phyloP scores from a whole-genome alignment of 2,113 vertebrate species.

The Aramus guarauna region DNA sequence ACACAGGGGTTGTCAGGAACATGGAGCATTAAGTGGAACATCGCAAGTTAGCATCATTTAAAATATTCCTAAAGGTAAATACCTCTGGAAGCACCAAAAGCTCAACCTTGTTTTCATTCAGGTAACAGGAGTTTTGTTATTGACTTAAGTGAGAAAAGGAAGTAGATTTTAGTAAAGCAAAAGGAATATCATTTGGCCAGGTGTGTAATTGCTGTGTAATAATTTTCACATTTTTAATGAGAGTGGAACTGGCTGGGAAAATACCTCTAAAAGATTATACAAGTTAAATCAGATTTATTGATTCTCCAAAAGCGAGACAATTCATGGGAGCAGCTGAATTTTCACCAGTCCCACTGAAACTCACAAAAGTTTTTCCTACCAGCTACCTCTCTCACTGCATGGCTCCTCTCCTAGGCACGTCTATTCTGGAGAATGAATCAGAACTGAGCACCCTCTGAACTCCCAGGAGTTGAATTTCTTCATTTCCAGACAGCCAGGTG shows the following conservation, averaged over 20 bases:
- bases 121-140: not conserved
- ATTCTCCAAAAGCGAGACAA: not conserved
- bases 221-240: not conserved
- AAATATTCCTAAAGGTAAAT: not conserved
- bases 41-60: not conserved
- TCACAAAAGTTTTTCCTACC: not conserved
- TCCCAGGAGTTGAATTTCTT: not conserved
- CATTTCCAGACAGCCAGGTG: not conserved
- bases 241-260: not conserved
- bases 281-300: not conserved
- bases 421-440: not conserved
- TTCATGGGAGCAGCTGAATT: not conserved
- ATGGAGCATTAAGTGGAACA: not conserved
- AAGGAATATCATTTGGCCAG: not conserved
- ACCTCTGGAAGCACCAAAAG: not conserved
- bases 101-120: not conserved
- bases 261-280: not conserved
- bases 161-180: not conserved
- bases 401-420: not conserved
- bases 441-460: not conserved
- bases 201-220: not conserved
- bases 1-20: not conserved
- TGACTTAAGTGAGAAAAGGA: not conserved
- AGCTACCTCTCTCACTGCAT: not conserved
- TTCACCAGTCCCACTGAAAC: not conserved